Percentiles rank a stretch among this genome's conserved stretches.
phyloP scores from a whole-genome alignment of 2,888 invertebrate genomes.

The Sminthurinus aureus region DNA sequence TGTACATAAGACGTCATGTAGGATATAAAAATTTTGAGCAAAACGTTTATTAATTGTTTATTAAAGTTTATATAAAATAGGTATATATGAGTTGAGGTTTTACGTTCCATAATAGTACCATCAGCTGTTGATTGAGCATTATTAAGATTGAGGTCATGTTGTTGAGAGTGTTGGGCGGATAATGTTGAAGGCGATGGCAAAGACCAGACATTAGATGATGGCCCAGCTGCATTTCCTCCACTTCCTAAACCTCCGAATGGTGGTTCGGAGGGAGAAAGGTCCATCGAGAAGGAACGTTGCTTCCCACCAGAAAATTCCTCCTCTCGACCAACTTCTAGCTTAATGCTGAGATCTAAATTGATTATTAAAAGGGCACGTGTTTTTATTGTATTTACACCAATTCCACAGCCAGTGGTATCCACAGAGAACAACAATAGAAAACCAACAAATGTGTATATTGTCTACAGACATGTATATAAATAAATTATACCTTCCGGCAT shows the following conservation, averaged over 20 bases:
- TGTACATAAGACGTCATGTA: no score
- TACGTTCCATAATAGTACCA: slow-evolving; percentile 44
- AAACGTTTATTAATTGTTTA: no score
- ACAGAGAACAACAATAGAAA: neutral
- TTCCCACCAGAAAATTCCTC: slow-evolving; percentile 57
- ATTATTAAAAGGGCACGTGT: neutral
- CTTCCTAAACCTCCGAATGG: slow-evolving; percentile 55
- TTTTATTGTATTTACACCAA: neutral
- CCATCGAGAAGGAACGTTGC: slow-evolving; percentile 60
- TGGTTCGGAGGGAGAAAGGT: slow-evolving; percentile 60
- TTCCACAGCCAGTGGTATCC: neutral
- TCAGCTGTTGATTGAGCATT: slow-evolving; percentile 59
- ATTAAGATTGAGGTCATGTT: slow-evolving; percentile 52
- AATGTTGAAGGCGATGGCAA: slow-evolving; percentile 58
- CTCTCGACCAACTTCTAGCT: slow-evolving; percentile 67
- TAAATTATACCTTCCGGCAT: slow-evolving; percentile 59
- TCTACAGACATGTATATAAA: no score
- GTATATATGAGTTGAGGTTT: no score
- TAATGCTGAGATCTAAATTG: slow-evolving; percentile 76
- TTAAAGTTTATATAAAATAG: no score
- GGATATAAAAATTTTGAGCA: no score
- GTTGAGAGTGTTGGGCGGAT: slow-evolving; percentile 56
- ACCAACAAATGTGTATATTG: neutral
- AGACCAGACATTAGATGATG: slow-evolving; percentile 54
- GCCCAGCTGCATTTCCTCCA: slow-evolving; percentile 49